Conservation (phyloP, 2,113 vertebrate species). For the Leptosomus discolor region DNA sequence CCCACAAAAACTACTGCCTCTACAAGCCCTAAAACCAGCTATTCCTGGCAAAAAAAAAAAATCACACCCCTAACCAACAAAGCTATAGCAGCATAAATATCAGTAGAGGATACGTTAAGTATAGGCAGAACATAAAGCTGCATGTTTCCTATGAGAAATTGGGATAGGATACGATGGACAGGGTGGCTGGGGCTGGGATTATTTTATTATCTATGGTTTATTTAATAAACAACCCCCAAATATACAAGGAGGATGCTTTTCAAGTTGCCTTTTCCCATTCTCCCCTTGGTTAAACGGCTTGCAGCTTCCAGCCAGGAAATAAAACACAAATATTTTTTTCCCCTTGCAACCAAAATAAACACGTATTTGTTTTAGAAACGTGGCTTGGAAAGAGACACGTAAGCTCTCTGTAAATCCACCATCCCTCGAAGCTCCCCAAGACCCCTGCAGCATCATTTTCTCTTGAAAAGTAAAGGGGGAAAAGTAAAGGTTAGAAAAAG, state of each 20-base stretch:
- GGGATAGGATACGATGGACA: neutral
- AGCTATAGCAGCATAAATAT: neutral
- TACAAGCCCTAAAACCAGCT: neutral
- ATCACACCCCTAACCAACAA: neutral
- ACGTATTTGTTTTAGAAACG: neutral
- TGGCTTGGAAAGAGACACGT: neutral
- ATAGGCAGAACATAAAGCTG: neutral
- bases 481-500: neutral
- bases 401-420: neutral
- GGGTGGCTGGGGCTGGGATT: neutral
- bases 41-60: neutral
- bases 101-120: fast-evolving
- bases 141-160: neutral
- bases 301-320: neutral
- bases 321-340: neutral
- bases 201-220: neutral
- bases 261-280: neutral
- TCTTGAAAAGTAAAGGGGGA: neutral
- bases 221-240: neutral
- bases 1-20: neutral
- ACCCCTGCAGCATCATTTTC: neutral
- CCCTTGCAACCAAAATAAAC: neutral
- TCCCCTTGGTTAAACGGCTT: neutral
- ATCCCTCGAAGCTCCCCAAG: neutral
- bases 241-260: neutral